A percentile compares a stretch with the other conserved stretches of the same genome.
Evolutionary conservation across 2,113 vertebrate species (phyloP).

Genomic region (Nothoprocta pentlandii): DNA sequence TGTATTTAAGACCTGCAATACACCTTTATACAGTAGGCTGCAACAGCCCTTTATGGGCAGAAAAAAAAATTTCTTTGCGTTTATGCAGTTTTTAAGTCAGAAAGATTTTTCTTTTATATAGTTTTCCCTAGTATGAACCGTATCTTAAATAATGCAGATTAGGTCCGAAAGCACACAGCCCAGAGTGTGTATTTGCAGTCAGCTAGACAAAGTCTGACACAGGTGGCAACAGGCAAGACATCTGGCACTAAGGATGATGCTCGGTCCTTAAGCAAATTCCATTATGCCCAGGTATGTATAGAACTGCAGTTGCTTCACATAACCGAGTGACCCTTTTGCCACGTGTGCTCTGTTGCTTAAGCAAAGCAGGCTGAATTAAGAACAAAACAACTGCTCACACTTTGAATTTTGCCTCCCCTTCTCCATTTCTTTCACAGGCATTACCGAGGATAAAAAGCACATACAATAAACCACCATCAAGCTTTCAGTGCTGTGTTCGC

Average conservation of each 20-base stretch:
- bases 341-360: constrained; percentile 1
- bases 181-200: background rate
- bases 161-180: background rate
- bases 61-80: background rate
- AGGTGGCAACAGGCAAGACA: constrained; percentile 14
- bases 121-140: background rate
- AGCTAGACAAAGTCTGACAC: background rate
- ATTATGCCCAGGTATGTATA: constrained; percentile 1
- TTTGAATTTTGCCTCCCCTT: background rate
- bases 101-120: background rate
- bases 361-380: constrained; percentile 41
- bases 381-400: constrained; percentile 31
- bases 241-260: constrained; percentile 22
- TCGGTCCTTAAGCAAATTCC: constrained; percentile 21
- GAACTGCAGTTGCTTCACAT: constrained; percentile 28
- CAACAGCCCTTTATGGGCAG: background rate
- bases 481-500: constrained; percentile 8
- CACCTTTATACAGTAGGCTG: background rate
- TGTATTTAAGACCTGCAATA: constrained; percentile 14
- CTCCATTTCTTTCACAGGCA: background rate
- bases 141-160: background rate
- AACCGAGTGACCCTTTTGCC: constrained; percentile 18
- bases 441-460: background rate
- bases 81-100: background rate
- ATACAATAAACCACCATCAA: background rate